These are phyloP conservation scores for Sinocyclocheilus anophthalmus DNA, from an alignment of 2,113 vertebrate genomes.

Conservation along the genomic window DNA sequence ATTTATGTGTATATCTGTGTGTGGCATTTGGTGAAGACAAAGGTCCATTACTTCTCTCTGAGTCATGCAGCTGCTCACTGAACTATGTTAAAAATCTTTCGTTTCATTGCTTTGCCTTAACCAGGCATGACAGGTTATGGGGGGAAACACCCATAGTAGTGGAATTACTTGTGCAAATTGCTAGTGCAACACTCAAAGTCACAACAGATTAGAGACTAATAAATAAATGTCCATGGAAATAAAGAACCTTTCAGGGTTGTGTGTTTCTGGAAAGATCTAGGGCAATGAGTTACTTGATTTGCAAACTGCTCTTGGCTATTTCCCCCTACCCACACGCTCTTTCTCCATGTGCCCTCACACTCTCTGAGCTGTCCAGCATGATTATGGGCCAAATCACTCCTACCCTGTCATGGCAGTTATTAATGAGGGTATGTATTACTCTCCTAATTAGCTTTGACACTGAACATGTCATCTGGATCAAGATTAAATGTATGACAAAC, in stretches of 20 bases:
- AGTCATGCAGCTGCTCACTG: not conserved
- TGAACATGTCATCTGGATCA: slow-evolving; percentile 68
- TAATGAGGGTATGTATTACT: slow-evolving; percentile 65
- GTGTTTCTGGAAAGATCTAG: not conserved
- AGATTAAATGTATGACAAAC: slow-evolving; percentile 70
- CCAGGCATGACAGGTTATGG: slow-evolving; percentile 19
- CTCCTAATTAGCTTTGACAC: slow-evolving; percentile 68
- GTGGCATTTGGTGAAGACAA: not conserved
- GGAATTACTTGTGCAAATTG: not conserved
- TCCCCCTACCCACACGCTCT: not conserved
- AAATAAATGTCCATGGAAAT: not conserved
- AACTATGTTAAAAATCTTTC: not conserved
- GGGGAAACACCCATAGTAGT: not conserved
- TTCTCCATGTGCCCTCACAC: slow-evolving; percentile 36
- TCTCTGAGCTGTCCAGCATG: slow-evolving; percentile 60
- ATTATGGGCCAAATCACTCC: slow-evolving; percentile 62
- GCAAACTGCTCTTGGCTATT: slow-evolving; percentile 3
- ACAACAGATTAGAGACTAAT: slow-evolving; percentile 6
- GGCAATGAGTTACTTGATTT: slow-evolving; percentile 4
- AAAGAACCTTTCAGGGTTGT: slow-evolving; percentile 8
- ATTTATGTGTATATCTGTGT: not conserved
- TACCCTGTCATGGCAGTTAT: slow-evolving; percentile 58
- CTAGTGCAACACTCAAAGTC: slow-evolving; percentile 20
- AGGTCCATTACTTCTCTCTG: not conserved
- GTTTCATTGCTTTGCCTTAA: not conserved